Base-by-base conservation (phyloP, 2,113 vertebrate species). In the Atlantisia rogersi region DNA sequence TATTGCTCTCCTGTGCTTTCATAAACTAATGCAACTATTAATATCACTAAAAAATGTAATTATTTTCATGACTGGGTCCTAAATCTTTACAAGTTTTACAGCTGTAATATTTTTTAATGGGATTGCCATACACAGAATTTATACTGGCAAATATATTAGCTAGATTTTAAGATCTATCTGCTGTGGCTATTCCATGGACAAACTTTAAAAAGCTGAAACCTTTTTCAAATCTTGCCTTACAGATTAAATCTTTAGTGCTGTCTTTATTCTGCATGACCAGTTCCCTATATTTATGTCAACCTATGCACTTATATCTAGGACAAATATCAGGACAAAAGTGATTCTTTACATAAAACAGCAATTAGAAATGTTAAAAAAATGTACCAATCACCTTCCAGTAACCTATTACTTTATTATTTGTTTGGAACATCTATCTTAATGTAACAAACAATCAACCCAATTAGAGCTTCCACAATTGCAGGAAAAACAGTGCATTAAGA, bases 401-500 rank as follows among this genome's bases (percentile, higher is more conserved):
- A 19, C 48, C 80, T 76, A 88, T 82, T 83, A 82, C 31, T 73
- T 68, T 52, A 39, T 48, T 50, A 73, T 24, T 82, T 64, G 15
- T 20, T 59, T 29, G 78, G 77, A 77, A 14, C 11, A 44, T 77
- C 35, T 68, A 46, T 32, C 80, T 58, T 56, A 37, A 60, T 50
- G 77, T 28, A 63, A 42, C 15, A 39, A 46, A 37, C 37, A 74
- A 50, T 40, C 63, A 91, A 94, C 62, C 42, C 39, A 22, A 26
- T 44, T 35, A 65, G 25, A 89, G 44, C 20, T 90, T 78, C 92
- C 71, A 65, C 58, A 88, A 95, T 96, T 94, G 37, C 80, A 88
- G 92, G 75, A 65, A 75, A 96, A 95, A 85, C 76, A 70, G 63
- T 48, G 78, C 89, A 88, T 88, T 90, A 95, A 84, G 95, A 77